A percentile compares a stretch with the other conserved stretches of the same genome.
These are phyloP conservation scores for Pomacea canaliculata DNA, from an alignment of 2,888 invertebrate species.

Conservation along the genomic window DNA sequence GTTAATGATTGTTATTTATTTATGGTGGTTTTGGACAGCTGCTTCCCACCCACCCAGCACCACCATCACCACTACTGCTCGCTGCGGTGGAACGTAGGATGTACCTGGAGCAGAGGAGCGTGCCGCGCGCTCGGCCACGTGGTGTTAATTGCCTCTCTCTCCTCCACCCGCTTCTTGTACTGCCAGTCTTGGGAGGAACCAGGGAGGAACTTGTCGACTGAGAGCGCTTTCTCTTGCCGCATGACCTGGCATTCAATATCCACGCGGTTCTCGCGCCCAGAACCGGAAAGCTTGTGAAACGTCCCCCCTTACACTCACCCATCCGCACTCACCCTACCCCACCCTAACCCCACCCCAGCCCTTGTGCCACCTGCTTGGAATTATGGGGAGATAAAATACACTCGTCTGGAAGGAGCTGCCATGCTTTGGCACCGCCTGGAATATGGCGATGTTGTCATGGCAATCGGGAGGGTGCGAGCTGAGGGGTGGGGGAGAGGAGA, in stretches of 20 bases:
- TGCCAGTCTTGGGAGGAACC: background rate
- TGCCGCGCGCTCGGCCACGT: too few relatives aligned
- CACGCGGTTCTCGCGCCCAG: background rate
- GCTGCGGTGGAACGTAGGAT: too few relatives aligned
- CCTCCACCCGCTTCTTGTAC: slow-evolving; percentile 1
- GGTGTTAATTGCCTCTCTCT: background rate
- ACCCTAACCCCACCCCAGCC: background rate
- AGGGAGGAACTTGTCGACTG: too few relatives aligned
- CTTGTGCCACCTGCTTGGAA: slow-evolving; percentile 12
- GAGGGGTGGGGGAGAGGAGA: background rate
- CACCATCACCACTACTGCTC: too few relatives aligned
- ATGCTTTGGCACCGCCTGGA: slow-evolving; percentile 10
- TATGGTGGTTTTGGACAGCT: too few relatives aligned
- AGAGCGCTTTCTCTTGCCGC: too few relatives aligned
- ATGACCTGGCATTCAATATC: background rate
- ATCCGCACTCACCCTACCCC: background rate
- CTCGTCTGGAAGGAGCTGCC: slow-evolving; percentile 8
- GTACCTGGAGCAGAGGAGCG: too few relatives aligned
- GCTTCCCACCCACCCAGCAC: too few relatives aligned
- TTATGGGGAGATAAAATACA: slow-evolving; percentile 23
- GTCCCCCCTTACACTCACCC: background rate
- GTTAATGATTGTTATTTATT: too few relatives aligned
- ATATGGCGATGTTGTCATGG: slow-evolving; percentile 14
- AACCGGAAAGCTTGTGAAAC: background rate
- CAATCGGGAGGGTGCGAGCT: background rate